Evolutionary conservation across 2,797 vertebrate species (phyloP).

Genomic region (Phoxinus dragarum): DNA sequence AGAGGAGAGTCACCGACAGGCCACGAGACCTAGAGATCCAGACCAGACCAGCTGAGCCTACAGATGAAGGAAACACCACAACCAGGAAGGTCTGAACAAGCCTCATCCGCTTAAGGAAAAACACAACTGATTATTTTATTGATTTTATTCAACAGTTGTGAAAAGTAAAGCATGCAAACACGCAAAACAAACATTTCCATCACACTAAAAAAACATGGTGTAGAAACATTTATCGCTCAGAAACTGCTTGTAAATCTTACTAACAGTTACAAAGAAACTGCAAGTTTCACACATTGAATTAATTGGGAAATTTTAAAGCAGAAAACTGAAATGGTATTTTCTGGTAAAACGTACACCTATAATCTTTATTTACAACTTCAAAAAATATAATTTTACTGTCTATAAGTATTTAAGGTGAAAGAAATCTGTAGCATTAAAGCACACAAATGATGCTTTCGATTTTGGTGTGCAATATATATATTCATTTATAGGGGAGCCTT

Average conservation of each 20-base stretch:
- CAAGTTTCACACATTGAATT: no score
- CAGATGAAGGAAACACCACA: slow-evolving; percentile 49
- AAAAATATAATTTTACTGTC: no score
- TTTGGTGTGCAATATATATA: background rate
- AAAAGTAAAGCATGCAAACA: background rate
- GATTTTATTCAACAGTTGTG: background rate
- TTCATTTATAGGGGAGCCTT: background rate
- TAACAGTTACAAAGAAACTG: no score
- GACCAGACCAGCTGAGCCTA: slow-evolving; percentile 68
- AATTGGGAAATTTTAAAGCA: background rate
- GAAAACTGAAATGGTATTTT: background rate
- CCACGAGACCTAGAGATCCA: slow-evolving; percentile 74
- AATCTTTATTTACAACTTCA: no score
- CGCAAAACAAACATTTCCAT: no score
- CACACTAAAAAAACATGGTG: no score
- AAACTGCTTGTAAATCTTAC: background rate
- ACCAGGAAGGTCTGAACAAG: slow-evolving; percentile 58
- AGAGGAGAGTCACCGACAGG: slow-evolving; percentile 73
- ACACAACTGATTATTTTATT: background rate
- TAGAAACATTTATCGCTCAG: background rate
- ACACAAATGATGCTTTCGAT: background rate
- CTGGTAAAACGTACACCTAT: no score
- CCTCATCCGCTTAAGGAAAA: slow-evolving; percentile 31
- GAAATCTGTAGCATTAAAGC: background rate
- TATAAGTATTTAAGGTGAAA: background rate